Evolutionary conservation across 1,140 invertebrate genomes (phyloP).

Genomic region (Oedothorax gibbosus): DNA sequence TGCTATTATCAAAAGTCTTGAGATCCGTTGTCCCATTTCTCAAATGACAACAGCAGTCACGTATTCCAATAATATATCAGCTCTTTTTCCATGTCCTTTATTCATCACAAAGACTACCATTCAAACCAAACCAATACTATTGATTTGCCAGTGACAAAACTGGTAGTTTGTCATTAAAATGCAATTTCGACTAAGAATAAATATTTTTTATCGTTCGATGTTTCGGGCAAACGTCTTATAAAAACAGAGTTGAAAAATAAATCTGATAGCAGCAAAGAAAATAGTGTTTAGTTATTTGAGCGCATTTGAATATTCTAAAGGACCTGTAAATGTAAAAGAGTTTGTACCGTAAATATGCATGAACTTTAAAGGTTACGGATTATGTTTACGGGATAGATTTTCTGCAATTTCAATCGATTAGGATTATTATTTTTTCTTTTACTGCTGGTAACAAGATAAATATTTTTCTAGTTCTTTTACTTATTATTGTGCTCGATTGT

Average conservation of each 20-base stretch:
- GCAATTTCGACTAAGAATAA: conserved; percentile 32
- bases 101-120: not conserved
- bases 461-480: not conserved
- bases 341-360: conserved; percentile 38
- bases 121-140: conserved; percentile 44
- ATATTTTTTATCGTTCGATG: conserved; percentile 2
- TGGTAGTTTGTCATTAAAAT: conserved; percentile 41
- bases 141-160: conserved; percentile 8
- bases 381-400: conserved; percentile 9
- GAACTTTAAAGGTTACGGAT: conserved; percentile 6
- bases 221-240: conserved; percentile 8
- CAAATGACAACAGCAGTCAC: no score
- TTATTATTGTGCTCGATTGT: not conserved
- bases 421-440: not conserved
- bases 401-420: conserved; percentile 8
- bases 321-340: not conserved
- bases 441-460: not conserved
- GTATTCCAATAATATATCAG: not conserved
- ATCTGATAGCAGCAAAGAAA: not conserved
- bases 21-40: no score
- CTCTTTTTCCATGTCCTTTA: not conserved
- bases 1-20: no score
- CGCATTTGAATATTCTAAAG: conserved; percentile 45
- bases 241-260: not conserved
- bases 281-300: conserved; percentile 20